Evolutionary conservation across 2,797 vertebrate species (phyloP).

Genomic region (Morelia viridis): DNA sequence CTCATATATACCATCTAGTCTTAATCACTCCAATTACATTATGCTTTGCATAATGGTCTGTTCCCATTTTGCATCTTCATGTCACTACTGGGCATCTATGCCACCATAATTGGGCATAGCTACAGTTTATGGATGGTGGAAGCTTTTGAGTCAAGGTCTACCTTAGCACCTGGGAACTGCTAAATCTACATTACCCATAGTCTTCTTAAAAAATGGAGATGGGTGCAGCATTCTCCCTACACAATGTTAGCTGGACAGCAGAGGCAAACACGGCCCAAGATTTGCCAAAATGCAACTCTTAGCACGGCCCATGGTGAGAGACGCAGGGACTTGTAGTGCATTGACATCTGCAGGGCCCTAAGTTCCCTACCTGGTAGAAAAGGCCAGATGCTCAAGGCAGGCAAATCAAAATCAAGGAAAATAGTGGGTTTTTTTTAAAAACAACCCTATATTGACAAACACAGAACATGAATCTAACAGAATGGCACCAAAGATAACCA

Average conservation of each 20-base stretch:
- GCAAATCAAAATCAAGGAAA: not conserved
- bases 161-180: not conserved
- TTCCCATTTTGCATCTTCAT: not conserved
- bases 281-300: no score
- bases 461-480: not conserved
- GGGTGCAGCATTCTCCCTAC: not conserved
- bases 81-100: not conserved
- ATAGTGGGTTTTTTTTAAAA: not conserved
- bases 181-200: not conserved
- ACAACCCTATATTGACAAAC: not conserved
- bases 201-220: not conserved
- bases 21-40: not conserved
- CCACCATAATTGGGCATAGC: not conserved
- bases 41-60: not conserved
- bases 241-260: not conserved
- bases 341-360: no score
- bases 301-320: no score
- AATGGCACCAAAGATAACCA: not conserved
- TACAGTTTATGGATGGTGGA: not conserved
- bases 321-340: no score
- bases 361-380: not conserved
- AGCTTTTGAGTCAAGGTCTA: not conserved
- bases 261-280: not conserved
- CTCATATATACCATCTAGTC: not conserved
- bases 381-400: not conserved